phyloP scores from a whole-genome alignment of 1,140 invertebrate species.

The Acromyrmex echinatior region DNA sequence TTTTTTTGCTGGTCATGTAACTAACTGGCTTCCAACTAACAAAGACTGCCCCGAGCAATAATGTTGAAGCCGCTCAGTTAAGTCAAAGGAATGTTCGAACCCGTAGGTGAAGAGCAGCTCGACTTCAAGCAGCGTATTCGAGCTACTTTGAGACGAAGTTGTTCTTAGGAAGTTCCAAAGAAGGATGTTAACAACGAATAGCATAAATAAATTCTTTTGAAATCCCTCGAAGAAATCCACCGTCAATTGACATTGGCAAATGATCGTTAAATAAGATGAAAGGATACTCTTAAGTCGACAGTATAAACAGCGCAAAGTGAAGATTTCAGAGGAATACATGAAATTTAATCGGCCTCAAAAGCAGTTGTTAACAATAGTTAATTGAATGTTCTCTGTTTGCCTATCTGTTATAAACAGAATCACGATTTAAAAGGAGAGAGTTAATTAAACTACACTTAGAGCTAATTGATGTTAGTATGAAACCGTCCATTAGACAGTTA shows the following conservation, averaged over 20 bases:
- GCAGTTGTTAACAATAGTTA: neutral
- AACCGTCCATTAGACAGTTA: conserved; percentile 10
- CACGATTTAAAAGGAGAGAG: neutral
- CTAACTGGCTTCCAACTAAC: conserved; percentile 46
- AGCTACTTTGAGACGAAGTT: conserved; percentile 46
- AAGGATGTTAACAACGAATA: conserved; percentile 50
- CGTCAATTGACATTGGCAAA: conserved; percentile 2
- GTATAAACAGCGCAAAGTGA: neutral
- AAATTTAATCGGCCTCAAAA: conserved; percentile 12
- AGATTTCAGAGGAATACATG: neutral
- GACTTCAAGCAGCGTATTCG: conserved; percentile 25
- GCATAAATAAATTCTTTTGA: conserved; percentile 53
- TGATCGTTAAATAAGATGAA: conserved; percentile 31
- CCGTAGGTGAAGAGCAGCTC: conserved; percentile 36
- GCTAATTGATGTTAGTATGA: neutral
- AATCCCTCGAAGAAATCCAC: neutral
- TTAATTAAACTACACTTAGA: conserved; percentile 15
- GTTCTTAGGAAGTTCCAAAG: conserved; percentile 28
- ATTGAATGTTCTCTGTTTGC: conserved; percentile 32
- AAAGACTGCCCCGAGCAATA: conserved; percentile 58
- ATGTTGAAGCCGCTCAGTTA: conserved; percentile 53
- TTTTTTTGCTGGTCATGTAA: conserved; percentile 44
- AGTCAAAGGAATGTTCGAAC: conserved; percentile 66
- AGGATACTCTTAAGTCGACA: neutral
- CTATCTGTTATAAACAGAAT: neutral